A percentile compares a stretch with the other conserved stretches of the same genome.
These are phyloP conservation scores for Hycleus phaleratus DNA, from an alignment of 1,140 invertebrate species.

Conservation along the genomic window DNA sequence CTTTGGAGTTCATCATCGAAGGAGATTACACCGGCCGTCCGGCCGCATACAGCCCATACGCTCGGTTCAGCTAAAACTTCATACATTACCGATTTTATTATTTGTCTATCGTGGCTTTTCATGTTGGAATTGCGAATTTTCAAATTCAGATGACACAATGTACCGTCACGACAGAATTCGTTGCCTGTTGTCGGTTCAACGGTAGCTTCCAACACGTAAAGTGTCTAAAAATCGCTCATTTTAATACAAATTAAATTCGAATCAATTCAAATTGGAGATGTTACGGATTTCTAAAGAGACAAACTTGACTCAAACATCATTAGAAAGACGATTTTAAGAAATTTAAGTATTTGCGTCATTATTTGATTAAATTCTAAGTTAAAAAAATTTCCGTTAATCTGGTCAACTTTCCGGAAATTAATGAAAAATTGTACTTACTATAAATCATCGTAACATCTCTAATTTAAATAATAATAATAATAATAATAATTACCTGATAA, in stretches of 20 bases:
- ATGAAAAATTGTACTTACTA: no score
- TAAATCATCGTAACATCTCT: no score
- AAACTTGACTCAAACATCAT: no score
- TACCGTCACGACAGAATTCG: slow-evolving; percentile 82
- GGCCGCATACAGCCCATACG: slow-evolving; percentile 86
- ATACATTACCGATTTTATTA: slow-evolving; percentile 70
- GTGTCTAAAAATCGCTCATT: slow-evolving; percentile 51
- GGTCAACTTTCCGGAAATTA: background rate
- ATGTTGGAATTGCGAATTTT: slow-evolving; percentile 44
- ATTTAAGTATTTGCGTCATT: no score
- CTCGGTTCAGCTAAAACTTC: slow-evolving; percentile 85
- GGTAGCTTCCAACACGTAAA: slow-evolving; percentile 73
- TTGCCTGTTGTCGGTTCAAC: slow-evolving; percentile 73
- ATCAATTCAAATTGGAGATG: no score
- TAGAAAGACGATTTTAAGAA: no score
- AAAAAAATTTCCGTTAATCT: background rate
- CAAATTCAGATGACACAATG: slow-evolving; percentile 77
- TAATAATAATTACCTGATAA: slow-evolving; percentile 49
- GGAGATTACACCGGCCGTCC: slow-evolving; percentile 77
- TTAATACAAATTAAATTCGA: background rate
- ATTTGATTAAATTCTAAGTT: no score
- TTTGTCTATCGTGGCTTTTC: slow-evolving; percentile 5
- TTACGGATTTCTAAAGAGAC: no score
- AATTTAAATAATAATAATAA: background rate
- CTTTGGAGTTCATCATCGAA: slow-evolving; percentile 59